A percentile compares a stretch with the other conserved stretches of the same genome.
Conservation (phyloP, 1,140 invertebrate species). For the Magallana angulata region DNA sequence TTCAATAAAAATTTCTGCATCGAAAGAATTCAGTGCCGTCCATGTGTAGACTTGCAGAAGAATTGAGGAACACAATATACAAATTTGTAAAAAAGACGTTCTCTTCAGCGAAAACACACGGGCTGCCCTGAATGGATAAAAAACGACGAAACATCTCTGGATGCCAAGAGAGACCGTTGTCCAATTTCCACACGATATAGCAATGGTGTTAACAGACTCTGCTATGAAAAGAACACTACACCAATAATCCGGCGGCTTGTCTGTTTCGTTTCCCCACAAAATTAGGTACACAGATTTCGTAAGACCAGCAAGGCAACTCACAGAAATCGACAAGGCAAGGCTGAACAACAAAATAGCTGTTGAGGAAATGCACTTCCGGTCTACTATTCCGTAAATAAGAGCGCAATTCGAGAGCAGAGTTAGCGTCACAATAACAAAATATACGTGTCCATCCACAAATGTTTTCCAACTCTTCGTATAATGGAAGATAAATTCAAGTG, state of each 20-base stretch:
- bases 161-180: not conserved
- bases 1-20: not conserved
- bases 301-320: not conserved
- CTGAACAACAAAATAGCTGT: not conserved
- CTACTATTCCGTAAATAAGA: not conserved
- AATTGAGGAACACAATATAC: not conserved
- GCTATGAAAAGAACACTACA: not conserved
- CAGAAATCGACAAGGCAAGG: not conserved
- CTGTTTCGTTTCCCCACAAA: not conserved
- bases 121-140: not conserved
- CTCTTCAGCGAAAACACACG: not conserved
- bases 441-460: not conserved
- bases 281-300: not conserved
- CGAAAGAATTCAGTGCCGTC: not conserved
- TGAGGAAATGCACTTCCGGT: not conserved
- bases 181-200: not conserved
- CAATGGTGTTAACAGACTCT: not conserved
- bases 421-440: not conserved
- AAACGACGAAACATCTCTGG: not conserved
- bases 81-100: not conserved
- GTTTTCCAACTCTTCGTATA: not conserved
- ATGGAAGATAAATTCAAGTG: not conserved
- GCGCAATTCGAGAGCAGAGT: not conserved
- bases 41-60: not conserved
- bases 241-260: not conserved